Evolutionary conservation across 2,797 vertebrate species (phyloP), one percentile per base, ranked within the genome.

Genomic region (Hydrophis major): DNA sequence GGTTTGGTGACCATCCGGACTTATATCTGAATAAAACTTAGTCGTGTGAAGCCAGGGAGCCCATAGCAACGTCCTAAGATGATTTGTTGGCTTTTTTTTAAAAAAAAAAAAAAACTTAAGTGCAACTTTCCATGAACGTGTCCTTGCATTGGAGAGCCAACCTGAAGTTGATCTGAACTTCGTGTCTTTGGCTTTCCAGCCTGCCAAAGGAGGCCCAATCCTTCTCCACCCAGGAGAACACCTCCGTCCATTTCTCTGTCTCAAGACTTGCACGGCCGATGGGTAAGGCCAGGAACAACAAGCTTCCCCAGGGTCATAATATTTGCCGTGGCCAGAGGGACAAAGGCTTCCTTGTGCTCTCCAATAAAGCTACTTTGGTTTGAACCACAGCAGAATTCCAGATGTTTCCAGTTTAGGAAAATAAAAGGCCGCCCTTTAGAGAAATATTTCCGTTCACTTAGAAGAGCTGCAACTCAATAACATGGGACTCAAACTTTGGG

Each of bases 361-460:
- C 74, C 37, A 47, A 96, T 93, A 97, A 96, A 93, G 92, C 94
- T n/a, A 10, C 95, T 91, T 96, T 97, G 94, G 95, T 95, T 92
- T 37, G 0, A 57, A 88, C 12, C 6, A 93, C 95, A 57, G 0
- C 87, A 92, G 89, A 92, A 89, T 88, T n/a, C 2, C 42, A 53
- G 4, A 91, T 20, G 7, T 95, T 95, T 95, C 78, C 55, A 66
- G 4, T 27, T 92, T 94, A 83, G 94, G 91, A 92, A 95, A 94
- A 94, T 20, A 61, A 91, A 93, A 89, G 74, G 1, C 2, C 61
- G 4, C 93, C 92, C 93, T 89, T 94, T 93, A 89, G 87, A 89
- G 92, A 91, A 95, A 93, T 0, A 0, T 60, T 94, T 74, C 89
- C 20, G 11, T 63, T n/a, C 11, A 0, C 13, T 63, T 63, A 63